Evolutionary conservation across 2,888 invertebrate genomes (phyloP), one percentile per base, ranked within the genome.

Genomic region (Callosobruchus maculatus): DNA sequence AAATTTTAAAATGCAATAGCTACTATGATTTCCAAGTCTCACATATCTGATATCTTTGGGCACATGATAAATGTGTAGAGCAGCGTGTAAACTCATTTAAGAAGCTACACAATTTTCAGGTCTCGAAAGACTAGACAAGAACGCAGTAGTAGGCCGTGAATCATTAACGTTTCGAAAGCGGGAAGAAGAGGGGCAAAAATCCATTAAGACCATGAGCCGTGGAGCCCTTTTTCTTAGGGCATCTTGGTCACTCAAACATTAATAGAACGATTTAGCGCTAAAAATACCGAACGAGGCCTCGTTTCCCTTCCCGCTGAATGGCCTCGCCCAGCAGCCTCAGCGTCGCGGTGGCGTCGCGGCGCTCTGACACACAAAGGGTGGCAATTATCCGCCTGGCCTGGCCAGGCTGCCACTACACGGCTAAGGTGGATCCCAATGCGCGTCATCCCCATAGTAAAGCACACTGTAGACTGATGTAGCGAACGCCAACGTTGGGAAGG

Each of bases 221-320:
- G 49, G 49, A 3, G 49, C 1, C 18, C 49, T 49, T 49, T 49
- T 49, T 49, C 49, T 49, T 49, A 49, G 49, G 9, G 49, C 71
- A 22, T 2, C 30, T 67, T 26, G 74, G 67, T 76, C 75, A 74
- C 78, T 80, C 73, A 80, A 80, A 80, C 79, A 79, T 80, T 80
- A 80, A 80, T 78, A 77, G 77, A 72, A 73, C 78, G 76, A 79
- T 79, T 77, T 75, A 76, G 77, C 74, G 74, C 75, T 78, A 78
- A 79, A 80, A 79, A 80, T 79, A 79, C 76, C 74, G 74, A 77
- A 78, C 77, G 79, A 78, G 49, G 49, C 4, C 49, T 49, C 49
- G 7, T 18, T 49, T 49, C 49, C 49, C 49, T 49, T 49, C 49
- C 49, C 13, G 49, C 13, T 49, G 49, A 49, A 49, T 49, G 18